These are phyloP conservation scores for Phoebastria nigripes DNA, from an alignment of 2,797 vertebrate species.

Conservation along the genomic window DNA sequence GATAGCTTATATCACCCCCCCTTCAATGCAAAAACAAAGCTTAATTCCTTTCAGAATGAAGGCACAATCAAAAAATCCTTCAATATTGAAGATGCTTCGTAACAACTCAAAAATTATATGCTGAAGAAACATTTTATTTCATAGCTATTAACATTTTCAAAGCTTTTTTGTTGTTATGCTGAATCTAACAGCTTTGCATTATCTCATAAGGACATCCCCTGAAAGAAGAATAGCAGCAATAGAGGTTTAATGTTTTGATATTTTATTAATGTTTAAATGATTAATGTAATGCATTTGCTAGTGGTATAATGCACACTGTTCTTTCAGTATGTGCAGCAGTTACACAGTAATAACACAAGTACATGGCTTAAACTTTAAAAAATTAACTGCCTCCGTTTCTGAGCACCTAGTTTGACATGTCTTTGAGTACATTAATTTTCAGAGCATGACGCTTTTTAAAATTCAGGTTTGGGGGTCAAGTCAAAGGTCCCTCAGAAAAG, in stretches of 20 bases:
- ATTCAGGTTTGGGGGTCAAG: not conserved
- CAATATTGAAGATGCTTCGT: not conserved
- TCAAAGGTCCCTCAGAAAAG: not conserved
- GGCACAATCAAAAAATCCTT: not conserved
- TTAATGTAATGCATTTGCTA: not conserved
- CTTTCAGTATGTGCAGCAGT: not conserved
- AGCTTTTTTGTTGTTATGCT: not conserved
- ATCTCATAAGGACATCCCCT: not conserved
- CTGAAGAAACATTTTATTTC: not conserved
- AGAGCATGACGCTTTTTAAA: not conserved
- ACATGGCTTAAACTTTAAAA: not conserved
- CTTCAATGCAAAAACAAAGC: not conserved
- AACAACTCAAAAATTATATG: not conserved
- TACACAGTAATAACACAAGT: not conserved
- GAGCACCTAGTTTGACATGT: not conserved
- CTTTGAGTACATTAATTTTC: not conserved
- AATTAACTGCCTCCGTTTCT: not conserved
- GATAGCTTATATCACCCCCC: not conserved
- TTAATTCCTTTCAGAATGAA: not conserved
- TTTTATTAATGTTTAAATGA: conserved; percentile 19
- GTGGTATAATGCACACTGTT: not conserved
- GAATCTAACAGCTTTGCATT: not conserved
- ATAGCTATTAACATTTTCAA: not conserved
- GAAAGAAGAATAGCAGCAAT: not conserved
- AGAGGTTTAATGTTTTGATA: not conserved